A percentile compares a stretch with the other conserved stretches of the same genome.
Evolutionary conservation across 2,797 vertebrate genomes (phyloP).

Genomic region (Pteronotus mesoamericanus): DNA sequence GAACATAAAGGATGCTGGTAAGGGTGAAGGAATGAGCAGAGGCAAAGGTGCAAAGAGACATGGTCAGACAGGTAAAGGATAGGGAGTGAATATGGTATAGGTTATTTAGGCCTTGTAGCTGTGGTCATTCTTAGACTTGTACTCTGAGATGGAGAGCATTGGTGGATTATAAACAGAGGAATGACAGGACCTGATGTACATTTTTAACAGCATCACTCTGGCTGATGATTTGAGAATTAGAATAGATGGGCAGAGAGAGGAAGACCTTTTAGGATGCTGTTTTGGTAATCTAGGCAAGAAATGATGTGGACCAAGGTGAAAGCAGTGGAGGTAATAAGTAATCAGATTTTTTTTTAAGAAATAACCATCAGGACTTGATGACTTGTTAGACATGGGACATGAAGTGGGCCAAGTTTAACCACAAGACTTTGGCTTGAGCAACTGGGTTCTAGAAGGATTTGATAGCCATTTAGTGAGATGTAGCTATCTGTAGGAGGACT

Average conservation of each 20-base stretch:
- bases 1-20: background rate
- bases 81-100: background rate
- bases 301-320: background rate
- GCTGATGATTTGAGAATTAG: background rate
- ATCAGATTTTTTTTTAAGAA: conserved; percentile 6
- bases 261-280: background rate
- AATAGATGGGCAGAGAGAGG: background rate
- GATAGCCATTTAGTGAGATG: background rate
- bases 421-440: background rate
- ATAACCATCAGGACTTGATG: background rate
- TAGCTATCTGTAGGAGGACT: background rate
- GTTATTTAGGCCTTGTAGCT: background rate
- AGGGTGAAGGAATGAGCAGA: background rate
- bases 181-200: background rate
- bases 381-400: background rate
- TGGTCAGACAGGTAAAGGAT: background rate
- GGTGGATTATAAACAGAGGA: background rate
- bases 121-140: background rate
- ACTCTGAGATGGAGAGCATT: background rate
- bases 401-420: background rate
- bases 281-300: conserved; percentile 8
- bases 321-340: background rate
- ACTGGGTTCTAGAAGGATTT: background rate
- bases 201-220: background rate
- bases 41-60: background rate